Evolutionary conservation across 2,113 vertebrate genomes (phyloP).

Genomic region (Rhipidura dahli): DNA sequence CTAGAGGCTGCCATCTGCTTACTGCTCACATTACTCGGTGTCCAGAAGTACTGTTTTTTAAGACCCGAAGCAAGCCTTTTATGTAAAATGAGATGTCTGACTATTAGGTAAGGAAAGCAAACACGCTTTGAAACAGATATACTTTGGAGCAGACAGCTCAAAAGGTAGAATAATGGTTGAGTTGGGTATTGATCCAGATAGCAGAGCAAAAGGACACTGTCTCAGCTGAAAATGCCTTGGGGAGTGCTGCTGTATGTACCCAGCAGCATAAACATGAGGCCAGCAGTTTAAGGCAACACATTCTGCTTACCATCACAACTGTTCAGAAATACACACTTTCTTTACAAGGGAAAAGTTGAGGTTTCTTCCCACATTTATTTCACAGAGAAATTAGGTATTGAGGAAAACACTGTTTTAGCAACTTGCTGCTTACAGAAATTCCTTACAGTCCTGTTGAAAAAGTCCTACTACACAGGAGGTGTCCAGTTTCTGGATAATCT

Average conservation of each 20-base stretch:
- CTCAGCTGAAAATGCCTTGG: neutral
- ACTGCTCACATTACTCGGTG: neutral
- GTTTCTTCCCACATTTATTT: neutral
- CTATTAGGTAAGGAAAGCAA: neutral
- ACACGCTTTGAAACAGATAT: neutral
- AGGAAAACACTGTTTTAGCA: neutral
- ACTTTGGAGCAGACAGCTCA: neutral
- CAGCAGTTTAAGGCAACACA: neutral
- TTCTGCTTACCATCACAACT: neutral
- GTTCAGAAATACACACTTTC: neutral
- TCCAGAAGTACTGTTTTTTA: neutral
- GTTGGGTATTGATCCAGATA: neutral
- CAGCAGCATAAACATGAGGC: accelerated
- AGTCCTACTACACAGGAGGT: neutral
- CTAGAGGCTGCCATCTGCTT: neutral
- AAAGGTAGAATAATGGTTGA: neutral
- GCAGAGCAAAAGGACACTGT: neutral
- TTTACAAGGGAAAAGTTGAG: neutral
- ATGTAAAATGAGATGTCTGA: neutral
- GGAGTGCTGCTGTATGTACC: accelerated
- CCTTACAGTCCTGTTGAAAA: neutral
- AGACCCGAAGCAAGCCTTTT: neutral
- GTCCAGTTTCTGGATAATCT: neutral
- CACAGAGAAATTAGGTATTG: neutral
- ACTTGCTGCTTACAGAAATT: neutral